Evolutionary conservation across 2,113 vertebrate species (phyloP).

Genomic region (Dipodomys spectabilis): DNA sequence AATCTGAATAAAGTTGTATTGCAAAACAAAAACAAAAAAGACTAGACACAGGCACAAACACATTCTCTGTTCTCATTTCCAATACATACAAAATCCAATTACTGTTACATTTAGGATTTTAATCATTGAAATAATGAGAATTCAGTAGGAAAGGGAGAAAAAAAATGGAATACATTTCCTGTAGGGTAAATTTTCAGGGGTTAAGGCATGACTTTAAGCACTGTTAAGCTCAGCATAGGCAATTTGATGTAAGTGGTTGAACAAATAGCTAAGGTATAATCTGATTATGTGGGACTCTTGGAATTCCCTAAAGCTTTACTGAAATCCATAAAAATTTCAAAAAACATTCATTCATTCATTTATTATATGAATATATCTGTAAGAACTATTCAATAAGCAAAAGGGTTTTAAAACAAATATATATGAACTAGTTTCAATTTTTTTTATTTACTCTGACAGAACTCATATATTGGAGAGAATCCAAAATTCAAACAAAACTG

Average conservation of each 20-base stretch:
- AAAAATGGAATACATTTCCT: background rate
- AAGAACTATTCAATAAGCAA: constrained; percentile 14
- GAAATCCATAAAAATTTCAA: constrained; percentile 61
- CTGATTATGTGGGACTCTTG: constrained; percentile 9
- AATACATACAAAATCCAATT: background rate
- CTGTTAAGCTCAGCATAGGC: constrained; percentile 35
- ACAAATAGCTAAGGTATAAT: constrained; percentile 50
- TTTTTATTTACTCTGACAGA: constrained; percentile 27
- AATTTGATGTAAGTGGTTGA: constrained; percentile 10
- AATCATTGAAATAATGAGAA: background rate
- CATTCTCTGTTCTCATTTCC: background rate
- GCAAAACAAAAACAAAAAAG: background rate
- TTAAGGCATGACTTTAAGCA: constrained; percentile 37
- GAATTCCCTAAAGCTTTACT: constrained; percentile 52
- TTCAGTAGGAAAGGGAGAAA: background rate
- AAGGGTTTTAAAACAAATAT: constrained; percentile 26
- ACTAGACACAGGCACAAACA: background rate
- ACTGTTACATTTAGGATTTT: background rate
- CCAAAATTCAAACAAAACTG: constrained; percentile 7
- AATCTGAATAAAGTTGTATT: too few relatives aligned
- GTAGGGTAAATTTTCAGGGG: background rate
- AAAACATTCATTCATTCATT: background rate
- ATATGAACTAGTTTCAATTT: background rate
- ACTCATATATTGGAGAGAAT: background rate
- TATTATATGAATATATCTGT: background rate